Percentiles rank a stretch among this genome's conserved stretches.
Conservation (phyloP, 2,113 vertebrate genomes). For the Dasyurus viverrinus region DNA sequence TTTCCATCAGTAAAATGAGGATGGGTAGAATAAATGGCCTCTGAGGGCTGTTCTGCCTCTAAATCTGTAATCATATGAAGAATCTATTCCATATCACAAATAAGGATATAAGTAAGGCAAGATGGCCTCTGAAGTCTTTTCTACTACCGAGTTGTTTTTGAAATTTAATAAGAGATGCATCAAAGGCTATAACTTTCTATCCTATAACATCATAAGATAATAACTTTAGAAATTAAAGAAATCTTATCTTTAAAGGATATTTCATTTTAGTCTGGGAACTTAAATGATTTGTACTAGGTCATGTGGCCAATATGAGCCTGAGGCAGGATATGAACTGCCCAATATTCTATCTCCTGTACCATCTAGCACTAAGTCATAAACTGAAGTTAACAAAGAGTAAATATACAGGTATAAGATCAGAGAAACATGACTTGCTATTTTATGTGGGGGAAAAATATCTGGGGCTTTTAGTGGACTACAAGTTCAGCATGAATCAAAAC, state of each 20-base stretch:
- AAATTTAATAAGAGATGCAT: background rate
- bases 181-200: background rate
- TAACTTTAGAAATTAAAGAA: background rate
- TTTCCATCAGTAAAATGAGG: background rate
- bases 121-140: background rate
- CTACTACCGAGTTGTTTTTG: background rate
- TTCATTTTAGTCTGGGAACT: background rate
- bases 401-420: background rate
- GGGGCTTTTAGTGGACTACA: background rate
- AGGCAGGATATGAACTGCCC: background rate
- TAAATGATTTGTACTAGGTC: background rate
- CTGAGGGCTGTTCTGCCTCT: background rate
- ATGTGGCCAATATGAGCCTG: fast-evolving
- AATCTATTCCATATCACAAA: background rate
- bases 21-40: background rate
- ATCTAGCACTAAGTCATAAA: background rate
- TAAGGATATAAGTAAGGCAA: background rate
- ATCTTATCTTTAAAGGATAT: too few species aligned
- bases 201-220: background rate
- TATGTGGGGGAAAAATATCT: background rate
- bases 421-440: background rate
- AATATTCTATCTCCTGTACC: background rate
- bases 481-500: background rate
- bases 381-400: background rate
- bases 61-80: background rate